A percentile compares a stretch with the other conserved stretches of the same genome.
Evolutionary conservation across 1,140 invertebrate genomes (phyloP).

Genomic region (Solen grandis): DNA sequence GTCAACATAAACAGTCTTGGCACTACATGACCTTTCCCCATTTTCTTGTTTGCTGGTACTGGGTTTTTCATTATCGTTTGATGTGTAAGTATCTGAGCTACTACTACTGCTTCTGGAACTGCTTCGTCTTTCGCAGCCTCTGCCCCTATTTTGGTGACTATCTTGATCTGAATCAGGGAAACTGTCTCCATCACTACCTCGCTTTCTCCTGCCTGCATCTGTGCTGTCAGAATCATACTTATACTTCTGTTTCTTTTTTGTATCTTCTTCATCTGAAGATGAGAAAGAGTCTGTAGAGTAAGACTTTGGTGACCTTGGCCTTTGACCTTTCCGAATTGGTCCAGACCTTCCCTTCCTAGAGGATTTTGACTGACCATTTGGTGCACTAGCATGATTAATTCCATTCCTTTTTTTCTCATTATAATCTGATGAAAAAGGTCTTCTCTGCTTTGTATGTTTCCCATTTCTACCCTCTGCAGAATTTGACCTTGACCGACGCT

Average conservation of each 20-base stretch:
- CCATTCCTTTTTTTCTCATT: slow-evolving; percentile 28
- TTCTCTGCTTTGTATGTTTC: slow-evolving; percentile 14
- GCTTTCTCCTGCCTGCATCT: neutral
- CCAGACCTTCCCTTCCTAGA: neutral
- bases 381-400: neutral
- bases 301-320: slow-evolving; percentile 47
- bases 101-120: slow-evolving; percentile 10
- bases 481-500: slow-evolving; percentile 40
- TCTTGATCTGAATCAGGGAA: slow-evolving; percentile 45
- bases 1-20: neutral
- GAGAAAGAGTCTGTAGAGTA: slow-evolving; percentile 51
- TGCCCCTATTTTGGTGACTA: neutral
- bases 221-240: slow-evolving; percentile 29
- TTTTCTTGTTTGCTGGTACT: slow-evolving; percentile 3
- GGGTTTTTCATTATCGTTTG: slow-evolving; percentile 8
- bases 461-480: neutral
- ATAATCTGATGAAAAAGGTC: slow-evolving; percentile 47
- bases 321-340: slow-evolving; percentile 34
- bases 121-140: neutral
- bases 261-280: slow-evolving; percentile 36
- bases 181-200: slow-evolving; percentile 15
- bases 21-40: slow-evolving; percentile 3
- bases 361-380: slow-evolving; percentile 25
- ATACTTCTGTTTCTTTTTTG: slow-evolving; percentile 30
- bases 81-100: neutral